Percentiles rank a stretch among this genome's conserved stretches.
Conservation (phyloP, 2,797 vertebrate genomes). For the Danio choprae region DNA sequence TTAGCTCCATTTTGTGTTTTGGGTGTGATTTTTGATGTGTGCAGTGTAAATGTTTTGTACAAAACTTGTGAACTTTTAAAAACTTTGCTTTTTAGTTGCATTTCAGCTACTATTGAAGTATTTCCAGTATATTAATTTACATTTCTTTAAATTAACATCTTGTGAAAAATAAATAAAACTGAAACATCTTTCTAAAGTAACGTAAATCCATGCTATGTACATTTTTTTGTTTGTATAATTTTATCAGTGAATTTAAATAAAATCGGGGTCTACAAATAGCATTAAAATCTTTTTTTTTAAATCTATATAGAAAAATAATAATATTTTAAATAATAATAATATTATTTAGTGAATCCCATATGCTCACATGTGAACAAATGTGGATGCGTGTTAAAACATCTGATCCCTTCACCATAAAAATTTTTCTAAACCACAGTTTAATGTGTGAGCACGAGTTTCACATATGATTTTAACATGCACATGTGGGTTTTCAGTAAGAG, state of each 20-base stretch:
- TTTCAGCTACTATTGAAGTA: neutral
- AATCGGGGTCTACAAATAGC: neutral
- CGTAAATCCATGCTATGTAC: neutral
- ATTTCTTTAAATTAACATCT: no score
- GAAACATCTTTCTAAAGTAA: neutral
- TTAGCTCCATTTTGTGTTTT: slow-evolving; percentile 44
- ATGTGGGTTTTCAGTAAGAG: no score
- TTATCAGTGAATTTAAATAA: neutral
- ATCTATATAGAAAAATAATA: no score
- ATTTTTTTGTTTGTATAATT: neutral
- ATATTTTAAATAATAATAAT: no score
- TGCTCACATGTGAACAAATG: no score
- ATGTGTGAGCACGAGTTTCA: no score
- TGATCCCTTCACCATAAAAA: no score
- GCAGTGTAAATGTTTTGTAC: neutral
- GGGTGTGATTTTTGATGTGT: slow-evolving; percentile 24
- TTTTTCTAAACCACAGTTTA: no score
- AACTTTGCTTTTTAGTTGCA: neutral
- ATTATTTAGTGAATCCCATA: no score
- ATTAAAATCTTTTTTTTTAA: no score
- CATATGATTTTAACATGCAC: no score
- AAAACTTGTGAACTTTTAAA: neutral
- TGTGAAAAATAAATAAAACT: neutral
- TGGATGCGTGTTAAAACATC: no score
- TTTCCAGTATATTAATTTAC: neutral